A percentile compares a stretch with the other conserved stretches of the same genome.
Conservation (phyloP, 2,888 invertebrate species). For the Pherbina coryleti region DNA sequence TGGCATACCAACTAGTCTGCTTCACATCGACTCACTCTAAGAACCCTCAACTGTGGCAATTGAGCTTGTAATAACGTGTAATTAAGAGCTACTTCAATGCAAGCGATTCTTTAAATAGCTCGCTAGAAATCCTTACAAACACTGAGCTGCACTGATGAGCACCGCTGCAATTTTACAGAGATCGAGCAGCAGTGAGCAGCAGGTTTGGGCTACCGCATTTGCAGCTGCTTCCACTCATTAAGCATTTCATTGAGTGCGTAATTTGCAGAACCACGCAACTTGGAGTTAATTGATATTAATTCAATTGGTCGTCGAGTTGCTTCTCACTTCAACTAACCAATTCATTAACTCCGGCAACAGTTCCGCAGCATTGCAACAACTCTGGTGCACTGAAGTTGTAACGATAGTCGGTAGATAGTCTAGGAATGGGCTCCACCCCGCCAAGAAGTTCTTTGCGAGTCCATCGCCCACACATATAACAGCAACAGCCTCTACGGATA, state of each 20-base stretch:
- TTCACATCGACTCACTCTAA: not conserved
- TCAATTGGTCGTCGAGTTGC: conserved; percentile 48
- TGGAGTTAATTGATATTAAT: conserved; percentile 65
- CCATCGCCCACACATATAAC: not conserved
- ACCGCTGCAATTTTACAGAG: not conserved
- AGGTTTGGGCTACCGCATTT: not conserved
- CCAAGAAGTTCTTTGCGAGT: not conserved
- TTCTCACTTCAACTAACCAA: not conserved
- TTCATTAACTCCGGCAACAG: conserved; percentile 12
- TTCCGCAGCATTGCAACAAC: not conserved
- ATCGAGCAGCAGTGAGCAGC: not conserved
- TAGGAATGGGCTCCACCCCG: too few species aligned
- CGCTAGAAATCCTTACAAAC: not conserved
- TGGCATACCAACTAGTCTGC: conserved; percentile 2
- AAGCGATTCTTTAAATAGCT: conserved; percentile 28
- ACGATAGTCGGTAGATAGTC: not conserved
- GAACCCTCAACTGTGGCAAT: conserved; percentile 5
- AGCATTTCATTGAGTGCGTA: conserved; percentile 63
- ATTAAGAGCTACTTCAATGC: conserved; percentile 32
- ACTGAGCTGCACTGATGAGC: not conserved
- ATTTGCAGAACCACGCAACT: conserved; percentile 62
- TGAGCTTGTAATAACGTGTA: conserved; percentile 15
- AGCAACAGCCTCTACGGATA: not conserved
- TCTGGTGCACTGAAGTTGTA: not conserved
- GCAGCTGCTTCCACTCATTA: conserved; percentile 61